Percentiles rank a stretch among this genome's conserved stretches.
These are phyloP conservation scores for Geophilus truncorum DNA, from an alignment of 2,888 invertebrate genomes.

Conservation along the genomic window DNA sequence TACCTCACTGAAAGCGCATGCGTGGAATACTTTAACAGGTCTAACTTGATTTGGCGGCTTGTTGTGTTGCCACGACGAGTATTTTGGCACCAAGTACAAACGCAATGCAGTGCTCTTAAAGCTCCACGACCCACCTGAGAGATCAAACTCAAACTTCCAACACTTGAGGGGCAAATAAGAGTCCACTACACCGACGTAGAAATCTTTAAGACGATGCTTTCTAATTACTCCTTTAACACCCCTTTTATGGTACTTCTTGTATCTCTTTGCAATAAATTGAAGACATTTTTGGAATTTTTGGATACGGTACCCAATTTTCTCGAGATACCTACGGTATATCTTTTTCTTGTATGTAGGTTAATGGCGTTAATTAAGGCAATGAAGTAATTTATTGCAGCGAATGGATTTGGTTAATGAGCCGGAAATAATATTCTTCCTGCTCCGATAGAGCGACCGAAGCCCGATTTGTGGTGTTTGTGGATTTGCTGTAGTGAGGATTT, in stretches of 20 bases:
- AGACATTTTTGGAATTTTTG: no score
- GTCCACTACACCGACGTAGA: not conserved
- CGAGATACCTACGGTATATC: no score
- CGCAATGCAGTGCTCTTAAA: conserved; percentile 10
- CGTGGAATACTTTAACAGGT: not conserved
- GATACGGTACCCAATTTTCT: no score
- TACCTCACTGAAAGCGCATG: not conserved
- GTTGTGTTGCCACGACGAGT: not conserved
- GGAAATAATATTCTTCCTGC: not conserved
- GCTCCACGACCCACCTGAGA: conserved; percentile 5
- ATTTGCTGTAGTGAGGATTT: not conserved
- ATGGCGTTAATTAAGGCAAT: not conserved
- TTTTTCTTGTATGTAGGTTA: not conserved
- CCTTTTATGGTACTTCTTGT: not conserved
- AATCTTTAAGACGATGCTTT: not conserved
- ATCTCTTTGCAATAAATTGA: no score
- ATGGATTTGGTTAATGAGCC: not conserved
- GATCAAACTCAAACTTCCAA: not conserved
- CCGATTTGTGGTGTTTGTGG: not conserved
- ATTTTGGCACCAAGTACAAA: not conserved
- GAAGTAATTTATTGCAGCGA: not conserved
- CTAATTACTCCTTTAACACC: not conserved
- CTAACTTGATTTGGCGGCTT: not conserved
- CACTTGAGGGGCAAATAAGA: not conserved
- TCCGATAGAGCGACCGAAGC: not conserved